A percentile compares a stretch with the other conserved stretches of the same genome.
phyloP scores from a whole-genome alignment of 2,797 vertebrate species.

The Scomberomorus guttatus region DNA sequence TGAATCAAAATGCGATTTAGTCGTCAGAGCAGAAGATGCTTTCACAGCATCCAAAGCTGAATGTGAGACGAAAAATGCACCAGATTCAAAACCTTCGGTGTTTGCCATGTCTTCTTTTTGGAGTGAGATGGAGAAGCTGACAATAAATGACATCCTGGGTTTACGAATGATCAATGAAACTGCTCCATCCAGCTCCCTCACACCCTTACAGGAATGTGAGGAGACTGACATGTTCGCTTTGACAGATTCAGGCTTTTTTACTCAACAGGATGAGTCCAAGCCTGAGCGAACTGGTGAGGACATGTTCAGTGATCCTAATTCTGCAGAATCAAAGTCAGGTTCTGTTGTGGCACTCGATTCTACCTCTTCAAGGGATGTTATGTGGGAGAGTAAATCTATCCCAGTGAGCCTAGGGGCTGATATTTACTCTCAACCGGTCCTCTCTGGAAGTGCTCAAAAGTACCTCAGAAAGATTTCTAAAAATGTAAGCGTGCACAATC shows the following conservation, averaged over 20 bases:
- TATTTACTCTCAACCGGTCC: constrained; percentile 47
- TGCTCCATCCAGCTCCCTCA: constrained; percentile 46
- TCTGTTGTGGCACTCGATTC: background rate
- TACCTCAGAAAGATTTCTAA: constrained; percentile 77
- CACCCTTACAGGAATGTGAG: constrained; percentile 65
- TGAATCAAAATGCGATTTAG: constrained; percentile 33
- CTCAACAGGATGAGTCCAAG: constrained; percentile 64
- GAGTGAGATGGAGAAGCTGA: constrained; percentile 88
- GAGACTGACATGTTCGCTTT: constrained; percentile 49
- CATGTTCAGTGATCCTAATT: constrained; percentile 37
- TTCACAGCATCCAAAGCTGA: constrained; percentile 27
- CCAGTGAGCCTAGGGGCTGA: constrained; percentile 17
- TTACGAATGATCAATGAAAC: constrained; percentile 63
- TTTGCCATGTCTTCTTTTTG: constrained; percentile 88
- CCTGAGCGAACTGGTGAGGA: constrained; percentile 47
- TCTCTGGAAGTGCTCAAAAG: constrained; percentile 50
- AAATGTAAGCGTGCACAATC: constrained; percentile 81
- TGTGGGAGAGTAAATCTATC: constrained; percentile 72
- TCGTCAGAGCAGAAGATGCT: constrained; percentile 9
- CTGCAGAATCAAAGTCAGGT: constrained; percentile 39
- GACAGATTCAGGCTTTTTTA: constrained; percentile 75
- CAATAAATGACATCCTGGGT: constrained; percentile 87
- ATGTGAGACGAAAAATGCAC: constrained; percentile 12
- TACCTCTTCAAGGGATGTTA: constrained; percentile 33
- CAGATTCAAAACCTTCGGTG: constrained; percentile 62